These are phyloP conservation scores for Oscarella lobularis DNA, from an alignment of 37 sponge, comb jelly and placozoan genomes.

Conservation along the genomic window DNA sequence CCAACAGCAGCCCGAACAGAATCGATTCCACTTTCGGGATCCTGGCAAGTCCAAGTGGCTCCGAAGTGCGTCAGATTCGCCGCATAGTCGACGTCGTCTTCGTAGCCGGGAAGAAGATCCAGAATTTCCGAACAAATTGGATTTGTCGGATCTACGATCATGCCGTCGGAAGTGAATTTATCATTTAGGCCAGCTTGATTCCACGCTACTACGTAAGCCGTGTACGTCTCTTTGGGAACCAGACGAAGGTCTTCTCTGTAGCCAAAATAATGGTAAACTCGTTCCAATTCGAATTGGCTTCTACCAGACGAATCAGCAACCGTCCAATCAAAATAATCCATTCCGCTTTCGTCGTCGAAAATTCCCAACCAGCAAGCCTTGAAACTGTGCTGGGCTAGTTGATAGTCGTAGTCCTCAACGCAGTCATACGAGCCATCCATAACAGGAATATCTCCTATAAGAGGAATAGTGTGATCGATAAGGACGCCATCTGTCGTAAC, in stretches of 20 bases:
- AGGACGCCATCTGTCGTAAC: neutral
- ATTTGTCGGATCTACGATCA: neutral
- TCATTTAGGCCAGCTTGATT: neutral
- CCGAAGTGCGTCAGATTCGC: neutral
- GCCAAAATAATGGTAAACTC: neutral
- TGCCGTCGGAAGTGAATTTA: neutral
- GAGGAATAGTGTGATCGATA: neutral
- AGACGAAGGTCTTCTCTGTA: neutral
- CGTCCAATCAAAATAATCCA: neutral
- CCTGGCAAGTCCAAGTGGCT: neutral
- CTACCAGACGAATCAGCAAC: neutral
- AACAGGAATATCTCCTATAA: neutral
- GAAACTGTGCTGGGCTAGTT: neutral
- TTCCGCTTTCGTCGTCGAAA: neutral
- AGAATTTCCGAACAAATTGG: neutral
- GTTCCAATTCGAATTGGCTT: neutral
- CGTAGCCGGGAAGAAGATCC: neutral
- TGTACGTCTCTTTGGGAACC: neutral
- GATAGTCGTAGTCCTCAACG: neutral
- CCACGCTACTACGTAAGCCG: neutral
- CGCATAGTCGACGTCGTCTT: neutral
- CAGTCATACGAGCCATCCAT: neutral
- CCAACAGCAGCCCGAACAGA: neutral
- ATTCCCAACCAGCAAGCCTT: neutral
- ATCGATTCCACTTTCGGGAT: neutral